phyloP scores from a whole-genome alignment of 2,888 invertebrate species.

The Morinoia aosen region DNA sequence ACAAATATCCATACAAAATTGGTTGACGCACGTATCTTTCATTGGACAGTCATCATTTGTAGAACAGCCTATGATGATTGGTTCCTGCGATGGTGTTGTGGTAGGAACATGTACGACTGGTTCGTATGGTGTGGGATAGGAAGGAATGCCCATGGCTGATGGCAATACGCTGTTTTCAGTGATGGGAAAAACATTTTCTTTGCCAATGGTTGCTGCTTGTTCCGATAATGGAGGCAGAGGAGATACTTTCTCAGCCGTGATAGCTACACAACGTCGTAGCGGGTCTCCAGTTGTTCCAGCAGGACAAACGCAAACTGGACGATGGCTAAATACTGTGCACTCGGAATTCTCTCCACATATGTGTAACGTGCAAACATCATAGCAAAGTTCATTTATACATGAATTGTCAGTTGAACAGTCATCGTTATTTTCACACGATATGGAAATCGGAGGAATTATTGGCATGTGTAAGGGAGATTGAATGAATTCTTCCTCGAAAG shows the following conservation, averaged over 20 bases:
- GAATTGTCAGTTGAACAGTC: slow-evolving; percentile 58
- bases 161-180: slow-evolving; percentile 38
- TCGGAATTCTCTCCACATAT: slow-evolving; percentile 83
- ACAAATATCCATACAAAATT: slow-evolving; percentile 78
- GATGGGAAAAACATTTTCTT: slow-evolving; percentile 17
- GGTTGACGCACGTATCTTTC: slow-evolving; percentile 78
- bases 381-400: slow-evolving; percentile 64
- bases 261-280: slow-evolving; percentile 80
- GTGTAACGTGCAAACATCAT: slow-evolving; percentile 71
- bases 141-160: slow-evolving; percentile 52
- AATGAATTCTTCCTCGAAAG: not conserved
- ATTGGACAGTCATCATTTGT: slow-evolving; percentile 81
- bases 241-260: slow-evolving; percentile 45
- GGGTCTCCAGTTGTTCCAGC: slow-evolving; percentile 84
- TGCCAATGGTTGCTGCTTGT: not conserved
- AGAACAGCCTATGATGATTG: slow-evolving; percentile 68
- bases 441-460: slow-evolving; percentile 35
- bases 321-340: slow-evolving; percentile 82
- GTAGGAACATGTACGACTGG: not conserved
- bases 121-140: not conserved
- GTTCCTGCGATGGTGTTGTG: not conserved
- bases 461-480: slow-evolving; percentile 43
- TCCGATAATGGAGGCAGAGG: slow-evolving; percentile 53
- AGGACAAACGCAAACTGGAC: slow-evolving; percentile 80
- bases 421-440: slow-evolving; percentile 61